Evolutionary conservation across 2,797 vertebrate species (phyloP), one percentile per base, ranked within the genome.

Genomic region (Cirrhinus molitorella): DNA sequence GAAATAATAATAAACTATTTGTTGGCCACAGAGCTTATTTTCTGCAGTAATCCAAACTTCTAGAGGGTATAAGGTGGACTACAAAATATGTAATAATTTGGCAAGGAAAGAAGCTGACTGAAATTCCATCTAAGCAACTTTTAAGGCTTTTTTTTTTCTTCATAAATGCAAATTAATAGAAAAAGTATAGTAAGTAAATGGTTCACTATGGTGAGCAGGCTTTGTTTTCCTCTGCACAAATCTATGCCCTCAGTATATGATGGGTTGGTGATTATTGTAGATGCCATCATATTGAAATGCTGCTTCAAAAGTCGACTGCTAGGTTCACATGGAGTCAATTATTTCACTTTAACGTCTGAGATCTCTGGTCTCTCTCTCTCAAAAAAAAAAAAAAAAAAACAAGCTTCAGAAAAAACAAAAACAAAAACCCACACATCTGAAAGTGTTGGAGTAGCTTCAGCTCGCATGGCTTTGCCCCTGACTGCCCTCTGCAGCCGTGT

Each of bases 401-500:
- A 71, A 45, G 49, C 37, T 57, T 74, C 5, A 43, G 14, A 9
- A 3, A 28, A 25, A 49, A 45, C 51, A 49, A 66, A 75, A 53
- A 53, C 40, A 17, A 59, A 40, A 40, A 40, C 7, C 7, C 37
- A 66, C 14, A 34, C 21, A 68, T 68, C 31, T 53, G 16, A 67
- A 68, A 37, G 71, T 34, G 25, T 53, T 79, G 45, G 53, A 40
- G 43, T 61, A 81, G 65, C 65, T 57, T 83, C 88, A 84, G 47
- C 85, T 59, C 70, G 49, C 72, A 61, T 59, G 51, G 77, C 66
- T 57, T 77, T 72, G 59, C 63, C 80, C 81, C 76, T 19, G 74
- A 82, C 73, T 82, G 73, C 70, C 86, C 86, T 81, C 67, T 63
- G 55, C 43, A 73, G 66, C 49, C 47, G 79, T 23, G 59, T 94